phyloP scores from a whole-genome alignment of 2,113 vertebrate species.

The Ceyx margarethae region DNA sequence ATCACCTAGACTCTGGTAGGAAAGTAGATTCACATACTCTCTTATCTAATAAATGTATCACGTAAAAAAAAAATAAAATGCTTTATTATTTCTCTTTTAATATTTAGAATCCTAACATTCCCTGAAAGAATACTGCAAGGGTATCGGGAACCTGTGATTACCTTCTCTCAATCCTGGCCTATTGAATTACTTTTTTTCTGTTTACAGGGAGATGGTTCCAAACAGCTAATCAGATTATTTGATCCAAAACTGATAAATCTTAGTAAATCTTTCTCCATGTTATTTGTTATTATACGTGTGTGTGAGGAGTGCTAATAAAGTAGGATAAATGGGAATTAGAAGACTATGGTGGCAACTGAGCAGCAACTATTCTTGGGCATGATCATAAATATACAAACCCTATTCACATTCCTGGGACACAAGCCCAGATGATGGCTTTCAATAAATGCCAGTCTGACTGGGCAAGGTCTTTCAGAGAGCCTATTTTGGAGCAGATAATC shows the following conservation, averaged over 20 bases:
- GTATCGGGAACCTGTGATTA: neutral
- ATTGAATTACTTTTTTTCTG: neutral
- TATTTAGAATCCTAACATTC: neutral
- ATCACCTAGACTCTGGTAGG: neutral
- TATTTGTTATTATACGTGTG: neutral
- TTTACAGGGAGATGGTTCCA: neutral
- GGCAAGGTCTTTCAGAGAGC: neutral
- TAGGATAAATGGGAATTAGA: neutral
- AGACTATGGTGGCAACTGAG: neutral
- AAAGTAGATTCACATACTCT: neutral
- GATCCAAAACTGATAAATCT: neutral
- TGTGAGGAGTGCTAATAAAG: neutral
- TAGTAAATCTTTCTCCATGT: neutral
- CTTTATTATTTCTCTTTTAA: neutral
- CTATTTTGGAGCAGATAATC: neutral
- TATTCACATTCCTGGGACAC: neutral
- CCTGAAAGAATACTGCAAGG: neutral
- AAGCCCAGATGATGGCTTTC: neutral
- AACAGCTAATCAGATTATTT: conserved; percentile 11
- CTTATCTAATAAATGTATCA: neutral
- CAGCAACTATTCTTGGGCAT: neutral
- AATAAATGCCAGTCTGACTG: neutral
- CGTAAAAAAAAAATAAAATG: neutral
- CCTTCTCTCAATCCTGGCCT: neutral
- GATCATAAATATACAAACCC: neutral